phyloP scores from a whole-genome alignment of 2,113 vertebrate species.

The Seriola rivoliana region DNA sequence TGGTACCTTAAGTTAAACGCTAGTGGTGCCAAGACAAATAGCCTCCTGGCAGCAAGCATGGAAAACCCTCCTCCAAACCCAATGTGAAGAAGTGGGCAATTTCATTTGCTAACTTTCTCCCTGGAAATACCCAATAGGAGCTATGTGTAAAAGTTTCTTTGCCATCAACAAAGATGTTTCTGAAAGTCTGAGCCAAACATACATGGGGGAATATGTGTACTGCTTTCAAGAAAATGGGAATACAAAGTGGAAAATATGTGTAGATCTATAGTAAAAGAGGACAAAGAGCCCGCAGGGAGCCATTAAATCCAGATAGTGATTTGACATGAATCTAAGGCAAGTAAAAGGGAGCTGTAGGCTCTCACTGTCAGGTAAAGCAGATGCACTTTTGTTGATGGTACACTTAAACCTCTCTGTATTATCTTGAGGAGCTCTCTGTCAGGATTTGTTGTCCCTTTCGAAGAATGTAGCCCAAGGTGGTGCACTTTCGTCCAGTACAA shows the following conservation, averaged over 20 bases:
- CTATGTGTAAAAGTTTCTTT: conserved; percentile 48
- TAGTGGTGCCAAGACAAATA: conserved; percentile 73
- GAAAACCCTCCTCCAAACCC: conserved; percentile 61
- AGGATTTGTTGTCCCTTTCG: conserved; percentile 36
- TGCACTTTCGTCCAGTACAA: conserved; percentile 36
- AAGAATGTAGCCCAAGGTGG: conserved; percentile 44
- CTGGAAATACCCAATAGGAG: conserved; percentile 41
- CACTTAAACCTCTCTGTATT: conserved; percentile 54
- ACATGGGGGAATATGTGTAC: neutral
- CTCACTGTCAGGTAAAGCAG: conserved; percentile 27
- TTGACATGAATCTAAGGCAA: conserved; percentile 49
- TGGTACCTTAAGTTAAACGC: conserved; percentile 60
- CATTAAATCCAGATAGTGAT: neutral
- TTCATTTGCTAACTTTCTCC: conserved; percentile 47
- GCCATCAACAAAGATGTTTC: conserved; percentile 33
- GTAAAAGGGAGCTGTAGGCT: conserved; percentile 37
- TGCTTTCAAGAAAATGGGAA: conserved; percentile 38
- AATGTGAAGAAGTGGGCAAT: conserved; percentile 57
- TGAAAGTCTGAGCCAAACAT: conserved; percentile 15
- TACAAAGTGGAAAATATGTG: neutral
- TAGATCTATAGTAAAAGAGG: conserved; percentile 2
- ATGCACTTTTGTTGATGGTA: conserved; percentile 57
- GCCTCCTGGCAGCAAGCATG: conserved; percentile 65
- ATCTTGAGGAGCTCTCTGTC: conserved; percentile 27
- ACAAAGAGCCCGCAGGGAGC: conserved; percentile 25